Evolutionary conservation across 2,888 invertebrate genomes (phyloP).

Genomic region (Leptinotarsa peninsularis): DNA sequence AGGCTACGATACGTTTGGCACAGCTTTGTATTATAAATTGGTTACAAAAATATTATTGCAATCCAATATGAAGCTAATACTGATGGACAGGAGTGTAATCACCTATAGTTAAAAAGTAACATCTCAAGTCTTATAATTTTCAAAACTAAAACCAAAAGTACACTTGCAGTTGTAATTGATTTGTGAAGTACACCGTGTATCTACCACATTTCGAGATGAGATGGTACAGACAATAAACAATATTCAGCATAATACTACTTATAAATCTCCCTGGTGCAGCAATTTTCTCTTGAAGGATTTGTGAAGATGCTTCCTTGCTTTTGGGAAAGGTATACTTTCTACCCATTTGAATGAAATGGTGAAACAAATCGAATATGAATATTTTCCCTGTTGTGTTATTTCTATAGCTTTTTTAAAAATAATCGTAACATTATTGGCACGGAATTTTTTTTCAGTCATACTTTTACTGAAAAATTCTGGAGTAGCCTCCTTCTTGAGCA

Average conservation of each 20-base stretch:
- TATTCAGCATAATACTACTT: neutral
- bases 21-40: slow-evolving; percentile 60
- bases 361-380: no score
- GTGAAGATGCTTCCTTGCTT: no score
- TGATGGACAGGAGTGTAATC: slow-evolving; percentile 55
- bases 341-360: no score
- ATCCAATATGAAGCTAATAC: slow-evolving; percentile 61
- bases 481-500: no score
- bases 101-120: slow-evolving; percentile 49
- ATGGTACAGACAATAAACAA: slow-evolving; percentile 22
- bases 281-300: no score
- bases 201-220: slow-evolving; percentile 23
- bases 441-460: no score
- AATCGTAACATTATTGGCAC: no score
- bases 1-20: slow-evolving; percentile 56
- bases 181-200: slow-evolving; percentile 29
- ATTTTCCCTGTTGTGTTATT: no score
- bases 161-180: slow-evolving; percentile 28
- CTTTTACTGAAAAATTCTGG: no score
- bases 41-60: slow-evolving; percentile 63
- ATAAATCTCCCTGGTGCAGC: no score
- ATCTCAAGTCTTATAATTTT: slow-evolving; percentile 43
- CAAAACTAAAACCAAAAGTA: slow-evolving; percentile 32
- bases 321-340: no score
- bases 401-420: no score